Evolutionary conservation across 2,888 invertebrate species (phyloP), one percentile per base, ranked within the genome.

Genomic region (Tromatobia lineatoria): DNA sequence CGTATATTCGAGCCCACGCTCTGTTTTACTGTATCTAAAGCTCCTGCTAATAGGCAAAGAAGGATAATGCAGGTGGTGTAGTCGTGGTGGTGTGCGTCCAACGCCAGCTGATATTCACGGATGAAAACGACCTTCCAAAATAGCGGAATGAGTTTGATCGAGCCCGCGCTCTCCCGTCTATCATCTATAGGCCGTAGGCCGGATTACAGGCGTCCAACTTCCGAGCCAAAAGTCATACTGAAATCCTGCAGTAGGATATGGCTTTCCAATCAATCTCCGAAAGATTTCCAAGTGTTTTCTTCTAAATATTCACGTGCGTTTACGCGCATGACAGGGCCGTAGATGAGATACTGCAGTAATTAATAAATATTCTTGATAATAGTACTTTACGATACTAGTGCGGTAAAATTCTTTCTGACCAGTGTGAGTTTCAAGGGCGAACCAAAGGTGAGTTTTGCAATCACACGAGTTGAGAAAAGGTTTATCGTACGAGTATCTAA

Each of bases 181-280:
- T 84, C 81, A 75, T 81, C 66, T 47, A 57, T 50, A 47, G 38
- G 70, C 66, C 70, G 50, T 54, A 18, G 42, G 67, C 61, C 47
- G 80, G 42, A 84, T 84, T 50, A 70, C 78, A 38, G 38, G 47
- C 59, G 57, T 47, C 61, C 45, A 64, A 18, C 50, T 74, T 50
- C 13, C 70, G 70, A 84, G 81, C 81, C 81, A 84, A 81, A 69
- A 75, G 54, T 81, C 57, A 34, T 47, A 75, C 45, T 54, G 64
- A 70, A 64, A 77, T 78, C 54, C 70, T 54, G 83, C 73, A 80
- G 64, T 57, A 50, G n/a, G n/a, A n/a, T n/a, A n/a, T n/a, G n/a
- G n/a, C n/a, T n/a, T n/a, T n/a, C 15, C 34, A 69, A 74, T 57
- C 18, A 59, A 59, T 6, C 13, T 29, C 29, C 8, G 1, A 18